A percentile compares a stretch with the other conserved stretches of the same genome.
These are phyloP conservation scores for Xenopus laevis DNA, from an alignment of 2,113 vertebrate species.

Conservation along the genomic window DNA sequence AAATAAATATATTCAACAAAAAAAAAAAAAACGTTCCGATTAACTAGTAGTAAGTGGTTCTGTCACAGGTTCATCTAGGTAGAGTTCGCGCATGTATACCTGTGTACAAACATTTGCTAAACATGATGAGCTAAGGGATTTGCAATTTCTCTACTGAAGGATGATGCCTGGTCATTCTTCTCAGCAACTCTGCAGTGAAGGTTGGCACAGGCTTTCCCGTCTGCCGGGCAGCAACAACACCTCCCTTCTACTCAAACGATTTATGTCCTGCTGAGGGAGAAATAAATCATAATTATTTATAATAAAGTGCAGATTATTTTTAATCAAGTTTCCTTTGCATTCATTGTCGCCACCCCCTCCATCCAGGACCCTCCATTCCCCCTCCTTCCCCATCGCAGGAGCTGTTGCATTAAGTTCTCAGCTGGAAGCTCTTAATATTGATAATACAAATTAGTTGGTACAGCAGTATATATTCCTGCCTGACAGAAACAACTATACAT, in stretches of 20 bases:
- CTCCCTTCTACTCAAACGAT: slow-evolving; percentile 25
- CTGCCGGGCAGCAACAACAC: slow-evolving; percentile 26
- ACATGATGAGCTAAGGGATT: slow-evolving; percentile 8
- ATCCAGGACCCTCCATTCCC: background rate
- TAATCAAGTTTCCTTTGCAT: slow-evolving; percentile 35
- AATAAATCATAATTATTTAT: slow-evolving; percentile 44
- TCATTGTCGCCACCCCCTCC: slow-evolving; percentile 7
- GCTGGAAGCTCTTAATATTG: slow-evolving; percentile 31
- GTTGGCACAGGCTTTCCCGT: slow-evolving; percentile 25
- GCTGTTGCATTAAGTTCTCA: slow-evolving; percentile 24
- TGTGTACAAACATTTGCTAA: background rate
- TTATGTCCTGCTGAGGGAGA: slow-evolving; percentile 42
- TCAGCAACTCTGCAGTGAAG: slow-evolving; percentile 11
- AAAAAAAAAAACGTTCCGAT: no score
- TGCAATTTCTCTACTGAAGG: background rate
- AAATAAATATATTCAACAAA: no score
- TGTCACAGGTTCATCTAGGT: no score
- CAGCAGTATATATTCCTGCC: slow-evolving; percentile 16
- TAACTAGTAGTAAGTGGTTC: no score
- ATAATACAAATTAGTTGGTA: slow-evolving; percentile 31
- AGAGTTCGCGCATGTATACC: no score
- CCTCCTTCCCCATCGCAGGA: background rate
- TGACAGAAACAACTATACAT: background rate
- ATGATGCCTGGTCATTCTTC: slow-evolving; percentile 3
- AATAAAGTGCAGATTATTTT: slow-evolving; percentile 44